Conservation (phyloP, 2,797 vertebrate species). For the Lophius americanus region DNA sequence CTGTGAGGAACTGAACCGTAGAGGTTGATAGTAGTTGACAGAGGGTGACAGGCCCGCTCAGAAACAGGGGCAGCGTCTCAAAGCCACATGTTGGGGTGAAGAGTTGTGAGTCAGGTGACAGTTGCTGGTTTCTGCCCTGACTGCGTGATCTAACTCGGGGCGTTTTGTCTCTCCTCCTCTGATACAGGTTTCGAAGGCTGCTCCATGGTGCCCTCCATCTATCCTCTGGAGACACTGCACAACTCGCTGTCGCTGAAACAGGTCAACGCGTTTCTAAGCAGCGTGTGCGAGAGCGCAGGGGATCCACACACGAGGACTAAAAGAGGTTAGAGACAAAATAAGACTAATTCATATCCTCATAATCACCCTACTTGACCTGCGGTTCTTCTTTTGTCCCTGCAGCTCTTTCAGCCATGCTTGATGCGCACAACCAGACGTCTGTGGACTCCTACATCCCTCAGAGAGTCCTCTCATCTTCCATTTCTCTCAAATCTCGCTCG, state of each 20-base stretch:
- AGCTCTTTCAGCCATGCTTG: conserved; percentile 89
- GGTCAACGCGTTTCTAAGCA: conserved; percentile 92
- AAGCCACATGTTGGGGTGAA: conserved; percentile 22
- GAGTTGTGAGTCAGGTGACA: not conserved
- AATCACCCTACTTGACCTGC: not conserved
- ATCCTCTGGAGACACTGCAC: conserved; percentile 97
- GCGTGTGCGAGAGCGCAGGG: conserved; percentile 87
- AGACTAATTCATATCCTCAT: rapidly evolving
- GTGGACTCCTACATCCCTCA: conserved; percentile 90
- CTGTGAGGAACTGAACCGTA: conserved; percentile 40
- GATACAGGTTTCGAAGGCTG: conserved; percentile 96
- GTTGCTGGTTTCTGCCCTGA: not conserved
- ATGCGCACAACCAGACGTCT: conserved; percentile 85
- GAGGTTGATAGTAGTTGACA: conserved; percentile 36
- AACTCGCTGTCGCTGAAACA: conserved; percentile 97
- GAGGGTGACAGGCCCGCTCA: conserved; percentile 13
- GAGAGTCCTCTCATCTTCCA: conserved; percentile 86
- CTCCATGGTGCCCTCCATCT: conserved; percentile 99
- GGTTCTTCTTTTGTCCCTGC: not conserved
- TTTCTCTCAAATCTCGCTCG: conserved; percentile 85
- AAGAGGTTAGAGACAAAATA: conserved; percentile 83
- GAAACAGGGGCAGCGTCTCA: conserved; percentile 26
- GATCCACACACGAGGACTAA: conserved; percentile 85
- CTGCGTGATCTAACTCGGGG: conserved; percentile 35
- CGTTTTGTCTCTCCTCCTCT: conserved; percentile 52